Evolutionary conservation across 2,113 vertebrate genomes (phyloP).

Genomic region (Gracilinanus agilis): DNA sequence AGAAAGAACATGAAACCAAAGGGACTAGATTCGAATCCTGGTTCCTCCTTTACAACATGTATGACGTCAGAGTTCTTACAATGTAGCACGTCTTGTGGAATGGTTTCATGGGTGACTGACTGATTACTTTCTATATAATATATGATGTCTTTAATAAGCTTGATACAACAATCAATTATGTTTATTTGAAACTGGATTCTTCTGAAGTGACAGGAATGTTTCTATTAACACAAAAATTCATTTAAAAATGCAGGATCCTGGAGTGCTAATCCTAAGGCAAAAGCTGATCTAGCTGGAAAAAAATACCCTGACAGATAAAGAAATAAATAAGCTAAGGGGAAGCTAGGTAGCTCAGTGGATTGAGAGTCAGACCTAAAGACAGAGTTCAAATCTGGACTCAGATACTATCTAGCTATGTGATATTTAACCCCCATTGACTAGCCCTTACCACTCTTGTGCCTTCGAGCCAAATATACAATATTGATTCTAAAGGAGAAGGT

Average conservation of each 20-base stretch:
- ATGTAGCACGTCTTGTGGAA: not conserved
- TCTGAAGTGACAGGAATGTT: not conserved
- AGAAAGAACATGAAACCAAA: not conserved
- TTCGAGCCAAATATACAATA: no score
- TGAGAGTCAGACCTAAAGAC: no score
- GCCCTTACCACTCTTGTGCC: no score
- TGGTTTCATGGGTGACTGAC: not conserved
- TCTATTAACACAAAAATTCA: not conserved
- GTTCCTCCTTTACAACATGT: not conserved
- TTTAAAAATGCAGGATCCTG: no score
- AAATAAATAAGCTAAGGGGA: no score
- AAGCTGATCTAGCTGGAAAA: not conserved
- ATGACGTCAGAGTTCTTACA: not conserved
- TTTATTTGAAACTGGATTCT: not conserved
- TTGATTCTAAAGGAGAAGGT: no score
- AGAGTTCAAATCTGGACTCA: no score
- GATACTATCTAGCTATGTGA: no score
- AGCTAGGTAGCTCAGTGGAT: no score
- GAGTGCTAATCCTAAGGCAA: not conserved
- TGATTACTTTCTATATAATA: not conserved
- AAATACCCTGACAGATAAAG: not conserved
- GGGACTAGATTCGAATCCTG: not conserved
- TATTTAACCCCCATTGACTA: no score
- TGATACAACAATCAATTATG: not conserved
- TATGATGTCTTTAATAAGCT: not conserved